These are phyloP conservation scores for Oreortyx pictus DNA, from an alignment of 2,797 vertebrate species.

Conservation along the genomic window DNA sequence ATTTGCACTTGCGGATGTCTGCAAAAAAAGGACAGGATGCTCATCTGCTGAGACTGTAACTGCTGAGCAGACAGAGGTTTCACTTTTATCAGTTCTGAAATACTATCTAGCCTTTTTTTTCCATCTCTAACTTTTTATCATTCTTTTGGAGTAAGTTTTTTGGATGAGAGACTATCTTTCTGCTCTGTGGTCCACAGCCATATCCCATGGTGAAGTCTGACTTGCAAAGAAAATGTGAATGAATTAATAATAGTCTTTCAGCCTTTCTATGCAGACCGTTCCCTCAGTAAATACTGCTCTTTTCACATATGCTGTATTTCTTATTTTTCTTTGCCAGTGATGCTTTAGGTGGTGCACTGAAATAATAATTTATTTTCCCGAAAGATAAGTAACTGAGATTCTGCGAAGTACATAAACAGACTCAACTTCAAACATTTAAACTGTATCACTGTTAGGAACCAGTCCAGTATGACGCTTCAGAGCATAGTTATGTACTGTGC, in stretches of 20 bases:
- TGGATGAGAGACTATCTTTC: not conserved
- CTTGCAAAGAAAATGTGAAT: not conserved
- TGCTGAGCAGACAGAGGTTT: not conserved
- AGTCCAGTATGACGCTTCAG: not conserved
- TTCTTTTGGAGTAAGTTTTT: not conserved
- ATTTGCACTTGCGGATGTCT: not conserved
- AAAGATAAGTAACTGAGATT: not conserved
- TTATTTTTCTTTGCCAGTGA: not conserved
- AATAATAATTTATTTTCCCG: not conserved
- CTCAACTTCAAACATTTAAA: not conserved
- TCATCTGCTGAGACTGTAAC: not conserved
- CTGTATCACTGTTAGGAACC: not conserved
- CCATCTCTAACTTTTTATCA: not conserved
- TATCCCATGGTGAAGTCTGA: not conserved
- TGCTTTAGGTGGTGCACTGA: not conserved
- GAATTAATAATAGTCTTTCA: not conserved
- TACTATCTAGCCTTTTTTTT: not conserved
- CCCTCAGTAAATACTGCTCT: not conserved
- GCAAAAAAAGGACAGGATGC: not conserved
- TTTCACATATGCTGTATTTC: not conserved
- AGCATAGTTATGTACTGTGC: slow-evolving; percentile 22
- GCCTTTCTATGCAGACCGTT: not conserved
- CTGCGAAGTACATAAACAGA: not conserved
- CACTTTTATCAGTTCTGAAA: not conserved
- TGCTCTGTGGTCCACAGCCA: not conserved